Percentiles rank a stretch among this genome's conserved stretches.
Conservation (phyloP, 2,888 invertebrate species). For the Bellardia pandia region DNA sequence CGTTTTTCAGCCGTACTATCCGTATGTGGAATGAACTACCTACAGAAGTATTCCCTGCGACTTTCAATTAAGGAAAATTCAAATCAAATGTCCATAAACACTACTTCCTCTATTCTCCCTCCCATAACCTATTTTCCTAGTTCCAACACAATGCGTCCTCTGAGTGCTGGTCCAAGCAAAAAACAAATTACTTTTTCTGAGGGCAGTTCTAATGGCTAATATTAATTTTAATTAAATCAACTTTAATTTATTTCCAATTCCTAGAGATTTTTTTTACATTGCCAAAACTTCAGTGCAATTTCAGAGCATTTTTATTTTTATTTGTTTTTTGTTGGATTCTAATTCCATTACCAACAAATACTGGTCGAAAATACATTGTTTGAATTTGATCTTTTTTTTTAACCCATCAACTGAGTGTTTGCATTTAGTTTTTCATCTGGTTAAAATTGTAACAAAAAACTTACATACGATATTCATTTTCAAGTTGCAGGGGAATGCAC, state of each 20-base stretch:
- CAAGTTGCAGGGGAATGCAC: too few species aligned
- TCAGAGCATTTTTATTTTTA: neutral
- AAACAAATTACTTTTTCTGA: too few species aligned
- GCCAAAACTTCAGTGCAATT: neutral
- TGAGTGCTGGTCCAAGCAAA: too few species aligned
- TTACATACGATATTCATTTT: neutral
- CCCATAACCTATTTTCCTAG: too few species aligned
- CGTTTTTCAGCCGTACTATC: too few species aligned
- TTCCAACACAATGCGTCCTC: too few species aligned
- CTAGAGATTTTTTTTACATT: constrained; percentile 6
- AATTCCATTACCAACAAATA: constrained; percentile 37
- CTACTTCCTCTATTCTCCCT: too few species aligned
- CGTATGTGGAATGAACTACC: too few species aligned
- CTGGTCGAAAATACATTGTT: constrained; percentile 29
- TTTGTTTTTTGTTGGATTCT: constrained; percentile 11
- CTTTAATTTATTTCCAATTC: constrained; percentile 46
- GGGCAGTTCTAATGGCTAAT: too few species aligned
- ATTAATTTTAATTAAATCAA: constrained; percentile 61
- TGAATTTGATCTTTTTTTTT: constrained; percentile 3
- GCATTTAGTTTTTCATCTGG: constrained; percentile 11
- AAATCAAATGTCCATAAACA: too few species aligned
- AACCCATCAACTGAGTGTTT: constrained; percentile 29
- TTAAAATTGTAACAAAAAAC: neutral
- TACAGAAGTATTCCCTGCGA: too few species aligned
- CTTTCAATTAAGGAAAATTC: too few species aligned